A percentile compares a stretch with the other conserved stretches of the same genome.
phyloP scores from a whole-genome alignment of 1,140 invertebrate species.

The Calliphora vicina region DNA sequence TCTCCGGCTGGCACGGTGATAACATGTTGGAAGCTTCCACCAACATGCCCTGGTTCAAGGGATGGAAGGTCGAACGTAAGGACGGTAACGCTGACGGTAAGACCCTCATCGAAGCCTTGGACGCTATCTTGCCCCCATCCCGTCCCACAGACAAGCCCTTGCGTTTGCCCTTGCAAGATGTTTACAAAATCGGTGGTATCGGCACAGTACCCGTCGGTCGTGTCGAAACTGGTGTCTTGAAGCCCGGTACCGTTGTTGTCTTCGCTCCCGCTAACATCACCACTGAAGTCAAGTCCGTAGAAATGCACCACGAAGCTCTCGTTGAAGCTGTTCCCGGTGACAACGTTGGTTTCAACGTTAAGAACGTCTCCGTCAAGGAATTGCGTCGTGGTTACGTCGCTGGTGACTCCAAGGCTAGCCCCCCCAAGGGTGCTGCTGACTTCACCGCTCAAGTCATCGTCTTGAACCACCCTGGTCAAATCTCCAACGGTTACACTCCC shows the following conservation, averaged over 20 bases:
- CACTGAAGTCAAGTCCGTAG: slow-evolving; percentile 96
- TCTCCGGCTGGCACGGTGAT: slow-evolving; percentile 94
- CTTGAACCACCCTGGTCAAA: slow-evolving; percentile 92
- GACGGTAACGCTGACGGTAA: slow-evolving; percentile 85
- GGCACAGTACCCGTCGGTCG: slow-evolving; percentile 97
- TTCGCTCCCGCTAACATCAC: slow-evolving; percentile 89
- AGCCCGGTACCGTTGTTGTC: slow-evolving; percentile 91
- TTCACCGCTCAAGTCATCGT: slow-evolving; percentile 92
- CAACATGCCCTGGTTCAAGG: slow-evolving; percentile 93
- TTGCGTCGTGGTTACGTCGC: slow-evolving; percentile 89
- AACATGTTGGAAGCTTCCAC: slow-evolving; percentile 87
- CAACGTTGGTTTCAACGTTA: slow-evolving; percentile 96
- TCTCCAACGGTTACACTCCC: slow-evolving; percentile 89
- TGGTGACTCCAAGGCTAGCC: slow-evolving; percentile 88
- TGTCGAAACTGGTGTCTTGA: slow-evolving; percentile 94
- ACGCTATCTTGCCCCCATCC: slow-evolving; percentile 84
- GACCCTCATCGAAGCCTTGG: slow-evolving; percentile 87
- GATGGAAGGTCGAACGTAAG: slow-evolving; percentile 87
- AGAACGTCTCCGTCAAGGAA: slow-evolving; percentile 95
- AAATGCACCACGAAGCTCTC: slow-evolving; percentile 95
- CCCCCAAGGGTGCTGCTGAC: slow-evolving; percentile 82
- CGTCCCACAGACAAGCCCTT: slow-evolving; percentile 90
- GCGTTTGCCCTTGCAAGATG: slow-evolving; percentile 92
- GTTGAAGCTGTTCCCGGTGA: slow-evolving; percentile 88
- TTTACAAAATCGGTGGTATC: slow-evolving; percentile 99